Base-by-base conservation (phyloP, 2,888 invertebrate species). In the Balanococcus diminutus region DNA sequence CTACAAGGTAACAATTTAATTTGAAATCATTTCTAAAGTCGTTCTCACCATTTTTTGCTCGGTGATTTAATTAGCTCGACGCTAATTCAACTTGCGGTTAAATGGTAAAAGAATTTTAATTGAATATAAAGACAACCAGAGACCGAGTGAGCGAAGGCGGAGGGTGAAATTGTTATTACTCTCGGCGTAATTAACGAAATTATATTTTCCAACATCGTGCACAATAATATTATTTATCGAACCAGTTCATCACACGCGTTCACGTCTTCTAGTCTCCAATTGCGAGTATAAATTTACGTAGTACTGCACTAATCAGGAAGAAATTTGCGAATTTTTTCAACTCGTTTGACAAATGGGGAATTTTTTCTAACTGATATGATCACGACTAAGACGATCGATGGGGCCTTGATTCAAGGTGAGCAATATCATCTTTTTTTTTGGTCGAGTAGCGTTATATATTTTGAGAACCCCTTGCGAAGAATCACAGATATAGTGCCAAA, bases 1-100 rank as follows among this genome's bases (percentile, higher is more conserved):
- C n/a, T 61, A 79, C 75, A 79, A 79, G 75, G 75, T 79, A 79
- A 79, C 9, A 16, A 28, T 79, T 36, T 79, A 79, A 79, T 79
- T 72, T 31, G 31, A 31, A 72, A 79, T 79, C 32, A 32, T 75
- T 32, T 72, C 31, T 79, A 6, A 79, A 36, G 36, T 36, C 36
- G 75, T 79, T 79, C 75, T 79, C 75, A 79, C 75, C 75, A 36
- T 79, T 79, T 79, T 36, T 79, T 22, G 28, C 32, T 36, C 28
- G 19, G 31, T 36, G 25, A 19, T 79, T 79, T 79, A 79, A 79
- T 79, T 79, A 19, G n/a, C 36, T 79, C 75, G 75, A 56, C 56
- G 56, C 56, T 56, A 56, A 56, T 56, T 56, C 22, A 56, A 56
- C 56, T 56, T n/a, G n/a, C 56, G 56, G 56, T 56, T 56, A 56